A percentile compares a stretch with the other conserved stretches of the same genome.
These are phyloP conservation scores for Drosophila ercepeae DNA, from an alignment of 1,140 invertebrate genomes.

Conservation along the genomic window DNA sequence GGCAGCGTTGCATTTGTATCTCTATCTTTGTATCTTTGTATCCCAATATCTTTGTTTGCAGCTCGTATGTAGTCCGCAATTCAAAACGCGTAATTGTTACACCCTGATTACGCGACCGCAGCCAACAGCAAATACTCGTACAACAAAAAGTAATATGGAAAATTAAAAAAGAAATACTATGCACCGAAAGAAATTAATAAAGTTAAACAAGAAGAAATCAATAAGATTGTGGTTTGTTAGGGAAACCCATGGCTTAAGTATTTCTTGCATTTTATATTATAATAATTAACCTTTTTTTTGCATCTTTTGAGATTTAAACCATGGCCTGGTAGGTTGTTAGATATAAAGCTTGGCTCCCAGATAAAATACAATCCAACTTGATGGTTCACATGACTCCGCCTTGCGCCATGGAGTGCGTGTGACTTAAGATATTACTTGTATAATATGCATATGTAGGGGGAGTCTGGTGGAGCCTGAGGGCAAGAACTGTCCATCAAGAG, in stretches of 20 bases:
- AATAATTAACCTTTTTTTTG: too few relatives aligned
- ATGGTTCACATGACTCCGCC: conserved; percentile 20
- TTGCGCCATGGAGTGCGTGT: conserved; percentile 20
- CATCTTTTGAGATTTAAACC: too few relatives aligned
- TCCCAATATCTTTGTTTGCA: conserved; percentile 1
- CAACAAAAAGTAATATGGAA: conserved; percentile 35
- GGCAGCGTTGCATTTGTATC: conserved; percentile 39
- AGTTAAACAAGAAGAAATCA: background rate
- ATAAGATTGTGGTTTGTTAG: background rate
- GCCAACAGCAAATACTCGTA: conserved; percentile 35
- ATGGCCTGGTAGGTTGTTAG: conserved; percentile 11
- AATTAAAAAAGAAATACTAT: conserved; percentile 26
- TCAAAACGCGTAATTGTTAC: conserved; percentile 78
- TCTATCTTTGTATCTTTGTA: conserved; percentile 26
- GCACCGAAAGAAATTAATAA: background rate
- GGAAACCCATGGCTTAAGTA: background rate
- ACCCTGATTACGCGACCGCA: conserved; percentile 76
- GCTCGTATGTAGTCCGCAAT: conserved; percentile 48
- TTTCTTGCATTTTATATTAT: too few relatives aligned
- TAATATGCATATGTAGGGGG: background rate
- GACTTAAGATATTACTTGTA: conserved; percentile 8
- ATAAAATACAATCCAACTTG: conserved; percentile 9
- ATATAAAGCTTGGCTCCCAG: too few relatives aligned
- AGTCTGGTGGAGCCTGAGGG: conserved; percentile 7
- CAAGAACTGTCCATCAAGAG: background rate